Evolutionary conservation across 2,888 invertebrate genomes (phyloP).

Genomic region (Philhelius pedissequus): DNA sequence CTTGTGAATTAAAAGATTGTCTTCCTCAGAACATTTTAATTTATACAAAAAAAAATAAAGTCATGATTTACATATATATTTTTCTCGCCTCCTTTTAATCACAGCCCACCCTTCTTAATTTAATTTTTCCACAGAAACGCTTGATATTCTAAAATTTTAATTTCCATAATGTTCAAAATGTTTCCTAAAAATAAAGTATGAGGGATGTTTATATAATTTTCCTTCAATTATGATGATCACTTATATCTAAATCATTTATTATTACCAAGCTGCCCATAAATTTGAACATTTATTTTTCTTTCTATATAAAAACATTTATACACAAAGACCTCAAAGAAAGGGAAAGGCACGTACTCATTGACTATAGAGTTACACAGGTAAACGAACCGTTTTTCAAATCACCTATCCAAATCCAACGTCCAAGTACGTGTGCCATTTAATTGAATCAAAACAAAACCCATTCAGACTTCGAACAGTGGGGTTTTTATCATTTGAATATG

Average conservation of each 20-base stretch:
- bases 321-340: conserved; percentile 57
- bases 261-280: conserved; percentile 52
- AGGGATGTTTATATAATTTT: conserved; percentile 11
- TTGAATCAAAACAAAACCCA: conserved; percentile 65
- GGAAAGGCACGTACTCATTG: conserved; percentile 59
- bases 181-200: background rate
- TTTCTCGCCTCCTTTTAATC: background rate
- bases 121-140: background rate
- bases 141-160: background rate
- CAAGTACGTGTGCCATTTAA: conserved; percentile 50
- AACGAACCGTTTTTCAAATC: conserved; percentile 42
- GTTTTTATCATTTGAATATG: background rate
- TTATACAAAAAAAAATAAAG: too few relatives aligned
- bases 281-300: conserved; percentile 36
- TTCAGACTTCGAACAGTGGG: background rate
- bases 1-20: too few relatives aligned
- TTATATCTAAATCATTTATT: conserved; percentile 55
- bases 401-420: conserved; percentile 6
- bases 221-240: conserved; percentile 26
- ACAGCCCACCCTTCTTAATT: background rate
- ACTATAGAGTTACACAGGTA: conserved; percentile 21
- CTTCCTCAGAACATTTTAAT: too few relatives aligned
- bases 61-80: too few relatives aligned
- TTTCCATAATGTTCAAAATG: background rate
- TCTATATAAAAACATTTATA: background rate